Evolutionary conservation across 53 echinoderm and acorn worm genomes (phyloP).

Genomic region (Echinarachnius parma): DNA sequence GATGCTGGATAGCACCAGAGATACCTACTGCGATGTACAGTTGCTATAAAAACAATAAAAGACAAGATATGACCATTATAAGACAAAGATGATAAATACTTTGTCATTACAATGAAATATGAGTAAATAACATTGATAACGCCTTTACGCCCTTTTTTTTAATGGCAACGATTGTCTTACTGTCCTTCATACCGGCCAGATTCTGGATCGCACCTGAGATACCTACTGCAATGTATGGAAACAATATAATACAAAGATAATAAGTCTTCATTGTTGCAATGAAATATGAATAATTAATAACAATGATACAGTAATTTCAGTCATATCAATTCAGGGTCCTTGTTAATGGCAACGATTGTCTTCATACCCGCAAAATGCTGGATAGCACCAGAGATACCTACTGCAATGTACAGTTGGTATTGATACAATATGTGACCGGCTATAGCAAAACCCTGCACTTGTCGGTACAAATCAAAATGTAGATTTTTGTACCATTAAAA

Average conservation of each 20-base stretch:
- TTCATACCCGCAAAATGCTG: constrained; percentile 98
- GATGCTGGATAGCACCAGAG: constrained; percentile 95
- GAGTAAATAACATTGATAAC: no score
- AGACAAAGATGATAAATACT: no score
- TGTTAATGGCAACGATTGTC: constrained; percentile 93
- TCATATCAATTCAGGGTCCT: constrained; percentile 96
- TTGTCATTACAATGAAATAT: no score
- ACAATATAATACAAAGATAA: constrained; percentile 13
- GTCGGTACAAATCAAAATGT: no score
- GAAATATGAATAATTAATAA: no score
- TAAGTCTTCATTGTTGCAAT: no score
- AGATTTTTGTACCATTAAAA: no score
- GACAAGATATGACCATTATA: no score
- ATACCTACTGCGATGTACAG: constrained; percentile 97
- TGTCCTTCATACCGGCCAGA: constrained; percentile 96
- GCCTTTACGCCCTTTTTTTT: no score
- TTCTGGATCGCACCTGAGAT: constrained; percentile 98
- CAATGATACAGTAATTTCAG: no score
- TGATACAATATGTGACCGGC: no score
- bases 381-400: constrained; percentile 96
- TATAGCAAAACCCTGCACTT: no score
- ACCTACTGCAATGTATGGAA: constrained; percentile 94
- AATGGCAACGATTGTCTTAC: constrained; percentile 91
- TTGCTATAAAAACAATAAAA: constrained; percentile 44
- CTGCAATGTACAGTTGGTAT: constrained; percentile 93